phyloP scores from a whole-genome alignment of 2,113 vertebrate species.

The Notarius lentiginosus region DNA sequence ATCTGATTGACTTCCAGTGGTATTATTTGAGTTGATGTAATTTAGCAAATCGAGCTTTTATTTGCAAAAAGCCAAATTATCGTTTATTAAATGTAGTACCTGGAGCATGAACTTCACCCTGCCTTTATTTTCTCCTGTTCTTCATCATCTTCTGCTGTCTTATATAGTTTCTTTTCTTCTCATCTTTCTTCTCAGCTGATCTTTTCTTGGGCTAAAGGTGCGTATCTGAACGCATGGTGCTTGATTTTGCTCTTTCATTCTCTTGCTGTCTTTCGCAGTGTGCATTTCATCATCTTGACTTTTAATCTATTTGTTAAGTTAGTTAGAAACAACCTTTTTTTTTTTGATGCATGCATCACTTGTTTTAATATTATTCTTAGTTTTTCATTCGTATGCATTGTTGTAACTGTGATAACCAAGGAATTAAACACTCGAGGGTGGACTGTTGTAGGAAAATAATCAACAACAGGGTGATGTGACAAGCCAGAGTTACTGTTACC shows the following conservation, averaged over 20 bases:
- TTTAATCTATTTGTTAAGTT: not conserved
- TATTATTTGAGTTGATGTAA: not conserved
- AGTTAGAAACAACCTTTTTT: not conserved
- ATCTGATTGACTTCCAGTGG: not conserved
- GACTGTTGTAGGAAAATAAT: not conserved
- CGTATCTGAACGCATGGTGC: conserved; percentile 63
- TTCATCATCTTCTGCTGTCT: conserved; percentile 11
- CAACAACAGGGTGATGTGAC: not conserved
- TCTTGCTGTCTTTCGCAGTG: not conserved
- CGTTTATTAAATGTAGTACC: not conserved
- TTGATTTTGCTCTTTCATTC: conserved; percentile 44
- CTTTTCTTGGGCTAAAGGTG: conserved; percentile 64
- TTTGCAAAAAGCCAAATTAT: not conserved
- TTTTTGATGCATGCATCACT: not conserved
- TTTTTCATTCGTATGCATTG: not conserved
- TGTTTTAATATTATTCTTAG: not conserved
- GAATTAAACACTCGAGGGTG: not conserved
- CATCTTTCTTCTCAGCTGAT: conserved; percentile 60
- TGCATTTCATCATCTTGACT: not conserved
- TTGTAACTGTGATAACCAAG: not conserved
- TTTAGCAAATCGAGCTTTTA: not conserved
- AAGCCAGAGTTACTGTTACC: not conserved
- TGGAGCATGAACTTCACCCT: not conserved
- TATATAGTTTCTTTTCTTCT: conserved; percentile 21
- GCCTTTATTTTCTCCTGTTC: conserved; percentile 43